phyloP scores from a whole-genome alignment of 2,113 vertebrate genomes.

The Numenius arquata region DNA sequence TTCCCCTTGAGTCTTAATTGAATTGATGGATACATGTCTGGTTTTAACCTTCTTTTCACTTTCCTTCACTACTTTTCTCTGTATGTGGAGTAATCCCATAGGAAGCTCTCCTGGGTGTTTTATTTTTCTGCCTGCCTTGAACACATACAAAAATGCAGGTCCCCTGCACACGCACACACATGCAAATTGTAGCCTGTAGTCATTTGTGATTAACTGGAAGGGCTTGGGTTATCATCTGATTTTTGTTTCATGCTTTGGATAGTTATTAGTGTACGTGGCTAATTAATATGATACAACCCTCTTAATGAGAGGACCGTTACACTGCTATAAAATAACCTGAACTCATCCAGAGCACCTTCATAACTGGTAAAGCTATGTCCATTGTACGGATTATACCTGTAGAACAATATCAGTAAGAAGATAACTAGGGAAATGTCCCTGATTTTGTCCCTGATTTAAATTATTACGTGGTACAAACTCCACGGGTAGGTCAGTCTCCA shows the following conservation, averaged over 20 bases:
- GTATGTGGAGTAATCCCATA: neutral
- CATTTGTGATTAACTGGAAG: neutral
- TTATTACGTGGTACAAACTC: neutral
- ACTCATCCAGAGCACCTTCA: neutral
- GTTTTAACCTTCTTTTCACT: neutral
- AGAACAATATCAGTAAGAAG: neutral
- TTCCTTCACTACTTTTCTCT: neutral
- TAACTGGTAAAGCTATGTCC: neutral
- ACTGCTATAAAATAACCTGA: neutral
- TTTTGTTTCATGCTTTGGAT: neutral
- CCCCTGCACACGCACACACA: accelerated
- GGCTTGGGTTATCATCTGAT: neutral
- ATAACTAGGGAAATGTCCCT: neutral
- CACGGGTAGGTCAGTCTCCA: neutral
- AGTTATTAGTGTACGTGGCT: neutral
- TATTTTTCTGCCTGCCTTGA: neutral
- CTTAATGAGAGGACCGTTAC: neutral
- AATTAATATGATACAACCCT: neutral
- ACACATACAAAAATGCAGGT: accelerated
- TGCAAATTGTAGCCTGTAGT: neutral
- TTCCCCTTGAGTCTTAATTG: neutral
- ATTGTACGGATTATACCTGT: neutral
- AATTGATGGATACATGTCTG: neutral
- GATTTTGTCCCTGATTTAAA: neutral
- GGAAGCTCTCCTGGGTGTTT: neutral